These are phyloP conservation scores for Uropetala carovei DNA, from an alignment of 2,888 invertebrate species.

Conservation along the genomic window DNA sequence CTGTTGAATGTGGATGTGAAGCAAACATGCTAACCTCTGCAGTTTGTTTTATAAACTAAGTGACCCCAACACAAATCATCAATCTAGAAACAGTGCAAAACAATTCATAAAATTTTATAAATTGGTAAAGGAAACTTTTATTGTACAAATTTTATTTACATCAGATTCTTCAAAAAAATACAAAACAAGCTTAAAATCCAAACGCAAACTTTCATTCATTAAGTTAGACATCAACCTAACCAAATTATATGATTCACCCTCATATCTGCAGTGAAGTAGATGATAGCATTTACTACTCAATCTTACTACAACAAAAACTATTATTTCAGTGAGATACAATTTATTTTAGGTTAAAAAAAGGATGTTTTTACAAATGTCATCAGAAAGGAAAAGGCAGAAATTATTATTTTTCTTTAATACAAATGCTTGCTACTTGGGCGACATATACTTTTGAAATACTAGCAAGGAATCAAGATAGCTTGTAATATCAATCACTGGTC, in stretches of 20 bases:
- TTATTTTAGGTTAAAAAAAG: background rate
- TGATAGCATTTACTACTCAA: background rate
- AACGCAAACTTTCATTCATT: background rate
- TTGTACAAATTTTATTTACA: constrained; percentile 32
- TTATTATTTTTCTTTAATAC: background rate
- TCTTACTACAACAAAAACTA: background rate
- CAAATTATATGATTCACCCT: background rate
- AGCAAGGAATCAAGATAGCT: background rate
- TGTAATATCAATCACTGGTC: constrained; percentile 19
- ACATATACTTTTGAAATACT: background rate
- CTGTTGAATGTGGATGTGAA: no score
- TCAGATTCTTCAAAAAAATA: background rate
- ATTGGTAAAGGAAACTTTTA: constrained; percentile 14
- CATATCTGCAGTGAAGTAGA: background rate
- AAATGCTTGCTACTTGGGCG: constrained; percentile 1
- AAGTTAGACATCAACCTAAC: background rate
- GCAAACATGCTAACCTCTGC: no score
- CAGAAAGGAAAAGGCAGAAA: constrained; percentile 4
- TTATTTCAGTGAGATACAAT: background rate
- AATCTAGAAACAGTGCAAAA: background rate
- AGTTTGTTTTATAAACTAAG: no score
- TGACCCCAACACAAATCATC: no score
- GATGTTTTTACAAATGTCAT: background rate
- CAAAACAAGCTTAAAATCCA: constrained; percentile 22
- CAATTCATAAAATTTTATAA: background rate